Base-by-base conservation (phyloP, 2,797 vertebrate species). In the Chiroxiphia lanceolata region DNA sequence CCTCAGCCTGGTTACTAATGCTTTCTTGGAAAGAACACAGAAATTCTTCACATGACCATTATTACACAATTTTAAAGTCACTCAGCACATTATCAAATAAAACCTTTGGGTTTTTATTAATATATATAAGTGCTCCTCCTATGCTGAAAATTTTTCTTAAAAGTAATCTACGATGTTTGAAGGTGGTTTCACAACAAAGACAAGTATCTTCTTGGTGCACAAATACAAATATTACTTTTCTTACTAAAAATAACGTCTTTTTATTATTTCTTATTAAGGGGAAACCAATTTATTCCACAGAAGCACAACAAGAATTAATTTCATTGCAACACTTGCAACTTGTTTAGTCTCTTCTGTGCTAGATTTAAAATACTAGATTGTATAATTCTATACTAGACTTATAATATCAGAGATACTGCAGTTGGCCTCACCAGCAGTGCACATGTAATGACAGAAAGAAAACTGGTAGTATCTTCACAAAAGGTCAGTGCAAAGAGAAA, bases 11-110 rank as follows among this genome's bases (percentile, higher is more conserved):
- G 74, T 68, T 76, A 70, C 72, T 92, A 84, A 83, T 57, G 77
- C 81, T 60, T 93, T 84, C 83, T 94, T 95, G 88, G 91, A 91
- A 94, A 83, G 91, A 90, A 84, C 34, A 76, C n/a, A 80, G 65
- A 82, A 86, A 81, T 67, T 40, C 84, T 89, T 93, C 89, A 92
- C 34, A 48, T 77, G 67, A 80, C 54, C 27, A 74, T 77, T 84
- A 87, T 50, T 70, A 87, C 60, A 87, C 5, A 25, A 84, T 84
- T 96, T 82, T 72, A n/a, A 72, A 19, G 6, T 80, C 85, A 80
- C 71, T 82, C 68, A 74, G 71, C 48, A 93, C 19, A 42, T 89
- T 63, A 89, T 45, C 67, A 84, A 82, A 90, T 69, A 72, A 90
- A 84, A 42, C 9, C 53, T 50, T 63, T 42, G 18, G 27, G 60